These are phyloP conservation scores for Terrapene triunguis DNA, from an alignment of 2,113 vertebrate genomes.

Conservation along the genomic window DNA sequence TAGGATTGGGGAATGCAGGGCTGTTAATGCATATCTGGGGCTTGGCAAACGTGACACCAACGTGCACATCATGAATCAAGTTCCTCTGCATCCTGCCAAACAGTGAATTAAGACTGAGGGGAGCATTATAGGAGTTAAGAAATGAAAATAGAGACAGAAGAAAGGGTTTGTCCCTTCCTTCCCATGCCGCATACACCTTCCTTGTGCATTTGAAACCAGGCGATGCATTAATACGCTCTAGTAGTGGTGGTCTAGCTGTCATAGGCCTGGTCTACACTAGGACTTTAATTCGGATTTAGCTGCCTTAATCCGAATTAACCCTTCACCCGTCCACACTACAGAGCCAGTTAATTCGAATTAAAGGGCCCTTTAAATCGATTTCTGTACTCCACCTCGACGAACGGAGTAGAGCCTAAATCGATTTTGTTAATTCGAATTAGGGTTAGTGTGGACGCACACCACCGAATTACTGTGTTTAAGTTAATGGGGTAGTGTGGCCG, in stretches of 20 bases:
- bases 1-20: background rate
- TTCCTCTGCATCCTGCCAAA: background rate
- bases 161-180: background rate
- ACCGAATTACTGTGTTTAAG: too few species aligned
- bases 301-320: too few species aligned
- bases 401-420: too few species aligned
- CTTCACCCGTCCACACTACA: too few species aligned
- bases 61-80: fast-evolving
- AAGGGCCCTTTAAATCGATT: too few species aligned
- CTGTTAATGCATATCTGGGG: background rate
- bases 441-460: too few species aligned
- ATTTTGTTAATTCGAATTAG: too few species aligned
- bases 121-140: background rate
- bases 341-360: too few species aligned
- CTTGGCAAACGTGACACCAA: fast-evolving
- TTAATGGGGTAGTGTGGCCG: too few species aligned
- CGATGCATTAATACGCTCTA: background rate
- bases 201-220: background rate
- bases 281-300: too few species aligned
- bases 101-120: background rate
- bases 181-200: background rate
- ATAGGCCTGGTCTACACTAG: too few species aligned
- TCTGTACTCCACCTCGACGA: too few species aligned
- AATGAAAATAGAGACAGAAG: background rate
- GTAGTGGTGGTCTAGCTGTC: background rate